Conservation (phyloP, 2,113 vertebrate genomes). For the Hippoglossus stenolepis region DNA sequence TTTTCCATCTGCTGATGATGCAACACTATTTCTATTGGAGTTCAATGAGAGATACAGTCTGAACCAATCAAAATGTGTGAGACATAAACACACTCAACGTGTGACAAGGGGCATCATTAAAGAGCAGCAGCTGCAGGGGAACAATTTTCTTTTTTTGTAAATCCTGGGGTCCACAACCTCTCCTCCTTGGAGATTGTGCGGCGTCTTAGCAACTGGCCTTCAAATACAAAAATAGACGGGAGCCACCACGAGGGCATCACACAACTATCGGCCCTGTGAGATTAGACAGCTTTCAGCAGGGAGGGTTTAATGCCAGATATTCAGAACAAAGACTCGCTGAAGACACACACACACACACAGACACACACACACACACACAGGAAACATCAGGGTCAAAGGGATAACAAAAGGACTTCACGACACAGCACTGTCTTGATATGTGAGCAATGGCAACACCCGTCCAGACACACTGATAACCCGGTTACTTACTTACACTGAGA, state of each 20-base stretch:
- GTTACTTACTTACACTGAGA: neutral
- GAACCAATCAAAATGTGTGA: neutral
- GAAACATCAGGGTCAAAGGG: conserved; percentile 48
- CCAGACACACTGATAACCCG: conserved; percentile 38
- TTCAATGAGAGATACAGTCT: neutral
- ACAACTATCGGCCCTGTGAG: conserved; percentile 41
- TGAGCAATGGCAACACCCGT: conserved; percentile 29
- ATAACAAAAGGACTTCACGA: conserved; percentile 54
- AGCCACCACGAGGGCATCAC: conserved; percentile 29
- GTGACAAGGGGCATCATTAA: neutral
- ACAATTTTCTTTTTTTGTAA: neutral
- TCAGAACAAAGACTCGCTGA: conserved; percentile 55
- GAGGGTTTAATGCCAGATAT: conserved; percentile 55
- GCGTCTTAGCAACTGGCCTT: conserved; percentile 50
- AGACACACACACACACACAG: conserved; percentile 24
- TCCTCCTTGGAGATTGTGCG: conserved; percentile 4
- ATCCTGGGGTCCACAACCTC: conserved; percentile 12
- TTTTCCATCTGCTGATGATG: neutral
- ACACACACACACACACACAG: conserved; percentile 19
- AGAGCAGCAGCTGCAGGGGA: conserved; percentile 12
- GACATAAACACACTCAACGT: no score
- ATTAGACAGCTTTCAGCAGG: conserved; percentile 53
- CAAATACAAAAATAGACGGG: conserved; percentile 58
- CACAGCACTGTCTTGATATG: conserved; percentile 17
- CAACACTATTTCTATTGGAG: neutral